Conservation (phyloP, 2,113 vertebrate species). For the Colaptes auratus region DNA sequence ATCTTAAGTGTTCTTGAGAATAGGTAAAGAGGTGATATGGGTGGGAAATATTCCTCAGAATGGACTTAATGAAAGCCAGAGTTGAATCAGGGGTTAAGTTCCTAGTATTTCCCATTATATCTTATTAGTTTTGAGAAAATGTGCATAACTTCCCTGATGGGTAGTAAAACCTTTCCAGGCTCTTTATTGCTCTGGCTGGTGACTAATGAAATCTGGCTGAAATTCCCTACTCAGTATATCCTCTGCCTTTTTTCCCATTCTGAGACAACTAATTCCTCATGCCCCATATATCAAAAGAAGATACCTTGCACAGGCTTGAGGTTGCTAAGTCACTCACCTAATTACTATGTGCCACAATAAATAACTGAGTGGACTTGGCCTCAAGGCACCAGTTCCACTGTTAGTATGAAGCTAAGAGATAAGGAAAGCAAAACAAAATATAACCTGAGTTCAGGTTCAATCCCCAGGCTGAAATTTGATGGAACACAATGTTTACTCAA, state of each 20-base stretch:
- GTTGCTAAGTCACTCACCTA: background rate
- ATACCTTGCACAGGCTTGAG: background rate
- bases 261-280: background rate
- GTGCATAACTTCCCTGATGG: background rate
- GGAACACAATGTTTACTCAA: background rate
- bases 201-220: slow-evolving; percentile 16
- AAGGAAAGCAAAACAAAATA: background rate
- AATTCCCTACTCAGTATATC: background rate
- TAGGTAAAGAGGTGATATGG: background rate
- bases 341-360: background rate
- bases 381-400: background rate
- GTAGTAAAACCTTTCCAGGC: background rate
- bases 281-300: fast-evolving
- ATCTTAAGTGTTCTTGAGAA: background rate
- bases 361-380: background rate
- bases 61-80: background rate
- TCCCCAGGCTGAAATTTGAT: background rate
- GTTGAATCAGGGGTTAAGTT: background rate
- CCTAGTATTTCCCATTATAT: background rate
- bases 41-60: background rate
- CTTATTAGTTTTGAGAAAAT: background rate
- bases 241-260: background rate
- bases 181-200: background rate
- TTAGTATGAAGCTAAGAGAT: background rate
- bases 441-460: background rate